Percentiles rank a stretch among this genome's conserved stretches.
These are phyloP conservation scores for Fragum fragum DNA, from an alignment of 2,888 invertebrate genomes.

Conservation along the genomic window DNA sequence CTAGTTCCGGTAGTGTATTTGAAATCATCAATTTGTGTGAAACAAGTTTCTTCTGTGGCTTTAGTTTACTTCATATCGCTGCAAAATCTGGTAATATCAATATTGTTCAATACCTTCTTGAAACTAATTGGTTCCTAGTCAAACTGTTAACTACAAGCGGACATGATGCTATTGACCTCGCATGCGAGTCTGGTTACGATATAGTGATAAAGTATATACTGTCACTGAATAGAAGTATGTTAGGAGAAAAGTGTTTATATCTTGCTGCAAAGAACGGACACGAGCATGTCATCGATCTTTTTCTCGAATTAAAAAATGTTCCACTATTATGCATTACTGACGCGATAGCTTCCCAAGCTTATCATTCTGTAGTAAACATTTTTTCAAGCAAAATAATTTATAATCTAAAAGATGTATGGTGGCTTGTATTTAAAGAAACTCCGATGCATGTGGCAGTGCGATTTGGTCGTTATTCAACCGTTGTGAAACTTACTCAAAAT, in stretches of 20 bases:
- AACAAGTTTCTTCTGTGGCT: conserved; percentile 31
- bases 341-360: neutral
- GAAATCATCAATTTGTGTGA: conserved; percentile 17
- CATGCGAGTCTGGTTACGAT: conserved; percentile 43
- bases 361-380: too few relatives aligned
- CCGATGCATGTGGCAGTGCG: conserved; percentile 20
- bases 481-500: neutral
- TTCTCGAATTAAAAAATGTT: neutral
- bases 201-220: neutral
- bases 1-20: neutral
- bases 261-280: conserved; percentile 32
- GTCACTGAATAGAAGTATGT: neutral
- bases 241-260: conserved; percentile 20
- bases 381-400: too few relatives aligned
- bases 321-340: neutral
- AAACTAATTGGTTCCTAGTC: neutral
- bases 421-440: conserved; percentile 5
- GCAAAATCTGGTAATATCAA: conserved; percentile 33
- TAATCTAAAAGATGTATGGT: conserved; percentile 7
- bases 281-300: conserved; percentile 8
- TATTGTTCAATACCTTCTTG: conserved; percentile 28
- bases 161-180: conserved; percentile 28
- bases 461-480: neutral
- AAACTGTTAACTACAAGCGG: conserved; percentile 14
- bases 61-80: conserved; percentile 44